Percentiles rank a stretch among this genome's conserved stretches.
Conservation (phyloP, 2,113 vertebrate genomes). For the Trichechus manatus region DNA sequence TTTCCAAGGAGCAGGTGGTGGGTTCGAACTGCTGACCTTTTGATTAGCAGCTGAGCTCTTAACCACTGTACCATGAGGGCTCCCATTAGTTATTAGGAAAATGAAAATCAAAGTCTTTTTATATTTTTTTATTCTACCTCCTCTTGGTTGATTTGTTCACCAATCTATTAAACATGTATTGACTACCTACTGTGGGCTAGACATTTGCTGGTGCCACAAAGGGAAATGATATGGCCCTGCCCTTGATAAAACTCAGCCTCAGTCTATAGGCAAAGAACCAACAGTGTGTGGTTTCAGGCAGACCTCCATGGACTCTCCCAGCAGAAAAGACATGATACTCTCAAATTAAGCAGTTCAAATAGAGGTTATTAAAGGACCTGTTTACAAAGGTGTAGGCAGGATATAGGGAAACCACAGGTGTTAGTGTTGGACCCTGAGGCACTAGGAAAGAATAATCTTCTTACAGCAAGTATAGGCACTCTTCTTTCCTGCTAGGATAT, state of each 20-base stretch:
- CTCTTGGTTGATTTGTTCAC: neutral
- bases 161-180: neutral
- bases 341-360: neutral
- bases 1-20: too few species aligned
- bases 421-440: neutral
- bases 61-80: too few species aligned
- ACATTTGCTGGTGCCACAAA: neutral
- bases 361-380: neutral
- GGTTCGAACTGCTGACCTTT: too few species aligned
- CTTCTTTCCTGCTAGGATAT: neutral
- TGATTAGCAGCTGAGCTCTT: too few species aligned
- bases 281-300: neutral
- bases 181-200: neutral
- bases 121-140: neutral
- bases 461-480: neutral
- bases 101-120: neutral
- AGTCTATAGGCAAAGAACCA: neutral
- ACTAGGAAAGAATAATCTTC: neutral
- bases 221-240: neutral
- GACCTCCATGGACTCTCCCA: neutral
- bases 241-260: neutral
- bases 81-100: too few species aligned
- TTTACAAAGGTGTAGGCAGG: neutral
- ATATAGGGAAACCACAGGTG: neutral
- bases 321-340: neutral